Evolutionary conservation across 2,113 vertebrate genomes (phyloP).

Genomic region (Periophthalmodon schlosseri): DNA sequence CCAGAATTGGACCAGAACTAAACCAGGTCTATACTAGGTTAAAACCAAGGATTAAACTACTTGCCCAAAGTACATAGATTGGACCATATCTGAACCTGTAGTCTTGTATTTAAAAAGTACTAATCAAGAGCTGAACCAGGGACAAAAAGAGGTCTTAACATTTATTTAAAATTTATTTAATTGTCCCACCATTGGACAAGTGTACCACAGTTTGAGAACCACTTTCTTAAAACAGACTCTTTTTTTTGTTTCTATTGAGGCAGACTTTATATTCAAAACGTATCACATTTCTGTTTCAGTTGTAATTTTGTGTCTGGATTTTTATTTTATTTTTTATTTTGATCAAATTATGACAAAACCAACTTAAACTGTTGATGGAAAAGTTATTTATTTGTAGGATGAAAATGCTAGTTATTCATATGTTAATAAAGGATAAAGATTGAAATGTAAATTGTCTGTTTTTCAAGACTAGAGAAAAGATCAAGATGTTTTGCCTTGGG

Average conservation of each 20-base stretch:
- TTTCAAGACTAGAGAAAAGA: constrained; percentile 13
- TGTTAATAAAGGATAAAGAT: constrained; percentile 69
- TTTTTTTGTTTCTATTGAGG: background rate
- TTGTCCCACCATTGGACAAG: too few relatives aligned
- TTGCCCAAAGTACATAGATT: too few relatives aligned
- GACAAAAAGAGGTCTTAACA: too few relatives aligned
- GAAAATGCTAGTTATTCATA: constrained; percentile 58
- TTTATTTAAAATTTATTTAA: too few relatives aligned
- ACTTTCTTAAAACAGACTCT: background rate
- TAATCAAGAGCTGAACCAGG: background rate
- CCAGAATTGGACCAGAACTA: too few relatives aligned
- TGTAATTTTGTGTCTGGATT: background rate
- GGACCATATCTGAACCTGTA: too few relatives aligned
- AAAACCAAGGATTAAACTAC: too few relatives aligned
- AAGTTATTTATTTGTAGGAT: constrained; percentile 75
- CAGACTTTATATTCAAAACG: background rate
- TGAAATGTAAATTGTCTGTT: constrained; percentile 24
- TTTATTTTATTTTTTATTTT: constrained; percentile 3
- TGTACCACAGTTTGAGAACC: background rate
- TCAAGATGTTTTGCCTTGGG: too few relatives aligned
- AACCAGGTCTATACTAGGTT: too few relatives aligned
- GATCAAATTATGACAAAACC: constrained; percentile 14
- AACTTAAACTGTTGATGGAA: constrained; percentile 28
- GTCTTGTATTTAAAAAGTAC: too few relatives aligned
- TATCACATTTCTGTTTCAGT: background rate